Conservation (phyloP, 2,888 invertebrate genomes). For the Melitaea athalia region DNA sequence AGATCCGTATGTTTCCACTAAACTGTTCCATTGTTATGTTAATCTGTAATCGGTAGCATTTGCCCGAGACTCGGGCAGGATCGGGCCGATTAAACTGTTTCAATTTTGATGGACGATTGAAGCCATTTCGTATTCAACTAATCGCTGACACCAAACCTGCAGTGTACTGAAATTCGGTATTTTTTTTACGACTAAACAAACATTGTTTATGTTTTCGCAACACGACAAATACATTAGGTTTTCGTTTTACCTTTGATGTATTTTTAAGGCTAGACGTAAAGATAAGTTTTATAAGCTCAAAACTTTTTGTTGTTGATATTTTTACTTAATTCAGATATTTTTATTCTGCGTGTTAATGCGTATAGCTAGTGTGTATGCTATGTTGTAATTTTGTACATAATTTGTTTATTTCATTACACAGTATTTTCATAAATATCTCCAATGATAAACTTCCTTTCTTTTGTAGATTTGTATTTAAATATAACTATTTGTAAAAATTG, state of each 20-base stretch:
- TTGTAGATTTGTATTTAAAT: too few species aligned
- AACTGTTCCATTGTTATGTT: conserved; percentile 43
- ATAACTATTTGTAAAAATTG: too few species aligned
- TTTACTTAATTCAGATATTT: too few species aligned
- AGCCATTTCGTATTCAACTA: conserved; percentile 24
- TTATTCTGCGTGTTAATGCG: too few species aligned
- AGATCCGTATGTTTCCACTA: conserved; percentile 27
- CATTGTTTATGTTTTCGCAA: conserved; percentile 18
- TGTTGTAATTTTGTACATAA: too few species aligned
- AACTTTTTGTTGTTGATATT: not conserved
- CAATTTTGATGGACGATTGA: conserved; percentile 33
- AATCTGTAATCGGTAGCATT: conserved; percentile 42
- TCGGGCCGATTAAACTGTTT: conserved; percentile 30
- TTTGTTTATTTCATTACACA: too few species aligned
- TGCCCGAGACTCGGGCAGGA: conserved; percentile 37
- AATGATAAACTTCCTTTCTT: too few species aligned
- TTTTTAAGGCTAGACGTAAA: not conserved
- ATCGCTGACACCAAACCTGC: conserved; percentile 9
- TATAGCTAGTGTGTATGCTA: too few species aligned
- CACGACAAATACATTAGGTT: not conserved
- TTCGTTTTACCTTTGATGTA: not conserved
- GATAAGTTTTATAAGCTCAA: not conserved
- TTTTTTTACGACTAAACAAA: conserved; percentile 5
- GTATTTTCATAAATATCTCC: too few species aligned
- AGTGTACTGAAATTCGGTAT: not conserved